Percentiles rank a stretch among this genome's conserved stretches.
phyloP scores from a whole-genome alignment of 2,113 vertebrate species.

The Anolis sagrei region DNA sequence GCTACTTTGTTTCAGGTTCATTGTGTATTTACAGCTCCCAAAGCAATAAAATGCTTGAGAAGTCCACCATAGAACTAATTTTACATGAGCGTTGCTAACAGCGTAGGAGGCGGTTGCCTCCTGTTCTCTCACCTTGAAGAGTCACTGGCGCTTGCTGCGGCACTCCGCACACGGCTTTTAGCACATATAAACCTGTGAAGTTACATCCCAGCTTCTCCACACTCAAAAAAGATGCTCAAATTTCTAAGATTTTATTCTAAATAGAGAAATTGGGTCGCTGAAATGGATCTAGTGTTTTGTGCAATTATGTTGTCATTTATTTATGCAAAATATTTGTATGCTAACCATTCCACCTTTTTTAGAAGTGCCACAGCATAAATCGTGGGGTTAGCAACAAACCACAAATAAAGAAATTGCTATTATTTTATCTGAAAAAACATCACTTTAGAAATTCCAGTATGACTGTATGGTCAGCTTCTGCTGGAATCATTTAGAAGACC shows the following conservation, averaged over 20 bases:
- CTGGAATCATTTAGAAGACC: no score
- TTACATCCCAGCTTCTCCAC: conserved; percentile 39
- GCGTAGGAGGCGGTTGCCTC: conserved; percentile 17
- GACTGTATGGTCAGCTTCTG: no score
- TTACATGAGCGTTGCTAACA: conserved; percentile 56
- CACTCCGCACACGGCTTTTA: conserved; percentile 44
- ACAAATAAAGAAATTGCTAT: no score
- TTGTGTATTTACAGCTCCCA: conserved; percentile 62
- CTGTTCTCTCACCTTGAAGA: conserved; percentile 57
- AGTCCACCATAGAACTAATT: conserved; percentile 59
- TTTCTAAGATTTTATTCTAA: not conserved
- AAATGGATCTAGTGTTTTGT: not conserved
- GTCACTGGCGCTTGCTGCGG: conserved; percentile 48
- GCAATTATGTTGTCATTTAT: not conserved
- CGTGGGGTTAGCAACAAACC: no score
- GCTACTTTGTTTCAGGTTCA: conserved; percentile 62
- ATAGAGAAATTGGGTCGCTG: not conserved
- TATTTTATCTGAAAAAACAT: no score
- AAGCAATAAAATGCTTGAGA: conserved; percentile 61
- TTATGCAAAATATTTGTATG: not conserved
- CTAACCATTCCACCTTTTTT: not conserved
- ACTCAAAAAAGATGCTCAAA: not conserved
- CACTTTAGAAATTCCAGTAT: no score
- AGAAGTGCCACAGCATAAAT: not conserved
- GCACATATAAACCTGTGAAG: conserved; percentile 15